Conservation (phyloP, 2,797 vertebrate species). For the Sebastes elongatus region DNA sequence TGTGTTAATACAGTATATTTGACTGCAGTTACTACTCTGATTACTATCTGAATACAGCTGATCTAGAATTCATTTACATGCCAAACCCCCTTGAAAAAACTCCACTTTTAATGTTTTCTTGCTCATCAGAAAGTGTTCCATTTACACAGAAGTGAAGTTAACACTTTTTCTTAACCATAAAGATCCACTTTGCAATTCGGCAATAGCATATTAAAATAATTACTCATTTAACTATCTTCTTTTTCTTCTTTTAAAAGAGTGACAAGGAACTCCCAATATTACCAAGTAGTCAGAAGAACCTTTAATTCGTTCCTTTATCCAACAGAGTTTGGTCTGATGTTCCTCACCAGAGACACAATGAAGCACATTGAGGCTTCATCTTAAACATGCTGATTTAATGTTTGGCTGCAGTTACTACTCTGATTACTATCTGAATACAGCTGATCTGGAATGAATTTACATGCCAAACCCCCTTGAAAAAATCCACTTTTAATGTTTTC, state of each 20-base stretch:
- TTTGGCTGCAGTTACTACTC: neutral
- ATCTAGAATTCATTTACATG: neutral
- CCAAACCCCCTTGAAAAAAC: neutral
- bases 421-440: neutral
- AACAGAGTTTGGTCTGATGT: too few species aligned
- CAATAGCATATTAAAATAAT: neutral
- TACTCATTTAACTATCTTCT: too few species aligned
- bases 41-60: neutral
- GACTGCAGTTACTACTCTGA: neutral
- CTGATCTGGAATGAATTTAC: too few species aligned
- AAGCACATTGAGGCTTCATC: too few species aligned
- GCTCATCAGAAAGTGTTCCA: fast-evolving
- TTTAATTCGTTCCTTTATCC: too few species aligned
- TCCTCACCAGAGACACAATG: too few species aligned
- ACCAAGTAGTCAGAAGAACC: too few species aligned
- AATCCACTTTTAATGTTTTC: neutral
- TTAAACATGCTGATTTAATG: too few species aligned
- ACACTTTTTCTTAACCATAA: neutral
- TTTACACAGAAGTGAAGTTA: too few species aligned
- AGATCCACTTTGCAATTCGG: neutral
- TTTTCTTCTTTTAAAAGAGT: too few species aligned
- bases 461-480: neutral
- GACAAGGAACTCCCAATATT: too few species aligned
- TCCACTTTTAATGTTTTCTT: neutral
- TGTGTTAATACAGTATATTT: neutral